phyloP scores from a whole-genome alignment of 2,113 vertebrate species.

The Calyptommatus sinebrachiatus region DNA sequence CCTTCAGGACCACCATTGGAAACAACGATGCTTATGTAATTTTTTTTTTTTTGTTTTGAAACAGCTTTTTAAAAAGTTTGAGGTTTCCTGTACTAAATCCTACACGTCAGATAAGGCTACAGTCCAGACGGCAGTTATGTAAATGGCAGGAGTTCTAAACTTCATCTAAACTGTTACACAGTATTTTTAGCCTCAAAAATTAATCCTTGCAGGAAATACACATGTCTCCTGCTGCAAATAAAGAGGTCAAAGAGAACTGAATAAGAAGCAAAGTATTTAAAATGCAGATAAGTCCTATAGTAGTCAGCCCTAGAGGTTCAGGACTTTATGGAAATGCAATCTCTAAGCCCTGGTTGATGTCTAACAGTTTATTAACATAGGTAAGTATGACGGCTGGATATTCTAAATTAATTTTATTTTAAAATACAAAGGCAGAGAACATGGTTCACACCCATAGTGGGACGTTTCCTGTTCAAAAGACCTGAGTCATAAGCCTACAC shows the following conservation, averaged over 20 bases:
- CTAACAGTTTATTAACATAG: background rate
- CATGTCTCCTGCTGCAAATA: background rate
- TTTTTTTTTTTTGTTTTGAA: no score
- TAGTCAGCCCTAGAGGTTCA: background rate
- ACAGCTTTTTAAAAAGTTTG: no score
- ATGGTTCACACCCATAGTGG: background rate
- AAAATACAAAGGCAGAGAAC: background rate
- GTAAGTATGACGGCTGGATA: background rate
- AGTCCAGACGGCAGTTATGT: no score
- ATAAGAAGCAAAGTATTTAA: background rate
- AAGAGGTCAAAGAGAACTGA: background rate
- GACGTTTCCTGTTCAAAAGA: conserved; percentile 13
- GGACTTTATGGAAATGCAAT: background rate
- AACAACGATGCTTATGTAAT: no score
- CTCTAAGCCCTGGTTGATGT: background rate
- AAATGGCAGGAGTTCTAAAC: no score
- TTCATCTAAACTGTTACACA: no score
- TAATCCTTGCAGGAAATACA: background rate
- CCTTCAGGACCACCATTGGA: no score
- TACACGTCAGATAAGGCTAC: no score
- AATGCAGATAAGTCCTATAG: background rate
- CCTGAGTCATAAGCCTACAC: conserved; percentile 2
- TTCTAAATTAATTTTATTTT: background rate
- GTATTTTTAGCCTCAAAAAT: background rate
- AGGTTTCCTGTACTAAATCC: no score